These are phyloP conservation scores for Rhincodon typus DNA, from an alignment of 2,797 vertebrate genomes.

Conservation along the genomic window DNA sequence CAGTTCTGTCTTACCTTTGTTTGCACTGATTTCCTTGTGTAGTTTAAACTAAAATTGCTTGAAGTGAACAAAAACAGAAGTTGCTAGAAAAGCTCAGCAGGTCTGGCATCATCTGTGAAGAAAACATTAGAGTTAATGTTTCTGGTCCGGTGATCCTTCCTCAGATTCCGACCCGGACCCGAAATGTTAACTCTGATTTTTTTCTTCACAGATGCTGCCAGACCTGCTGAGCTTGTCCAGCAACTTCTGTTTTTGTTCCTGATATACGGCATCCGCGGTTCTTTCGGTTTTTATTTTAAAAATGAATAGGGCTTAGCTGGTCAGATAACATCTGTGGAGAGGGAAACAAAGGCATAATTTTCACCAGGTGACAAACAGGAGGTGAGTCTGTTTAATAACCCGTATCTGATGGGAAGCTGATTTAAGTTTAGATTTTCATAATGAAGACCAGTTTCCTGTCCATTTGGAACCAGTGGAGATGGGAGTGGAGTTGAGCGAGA, in stretches of 20 bases:
- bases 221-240: too few relatives aligned
- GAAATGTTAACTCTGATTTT: too few relatives aligned
- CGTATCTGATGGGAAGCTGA: background rate
- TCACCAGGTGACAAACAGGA: background rate
- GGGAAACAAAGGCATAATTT: background rate
- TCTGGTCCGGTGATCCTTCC: too few relatives aligned
- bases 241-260: too few relatives aligned
- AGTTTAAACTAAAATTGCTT: background rate
- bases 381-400: background rate
- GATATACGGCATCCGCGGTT: too few relatives aligned
- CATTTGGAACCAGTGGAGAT: background rate
- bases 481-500: background rate
- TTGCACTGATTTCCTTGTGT: background rate
- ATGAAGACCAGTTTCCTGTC: background rate
- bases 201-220: too few relatives aligned
- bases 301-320: background rate
- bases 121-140: background rate
- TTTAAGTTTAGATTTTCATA: background rate
- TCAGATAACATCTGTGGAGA: background rate
- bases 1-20: background rate
- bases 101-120: background rate
- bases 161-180: too few relatives aligned
- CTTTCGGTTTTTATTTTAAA: too few relatives aligned
- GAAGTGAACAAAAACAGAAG: background rate
- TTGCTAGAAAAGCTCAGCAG: background rate